phyloP scores from a whole-genome alignment of 2,888 invertebrate species.

The Sycophila texana region DNA sequence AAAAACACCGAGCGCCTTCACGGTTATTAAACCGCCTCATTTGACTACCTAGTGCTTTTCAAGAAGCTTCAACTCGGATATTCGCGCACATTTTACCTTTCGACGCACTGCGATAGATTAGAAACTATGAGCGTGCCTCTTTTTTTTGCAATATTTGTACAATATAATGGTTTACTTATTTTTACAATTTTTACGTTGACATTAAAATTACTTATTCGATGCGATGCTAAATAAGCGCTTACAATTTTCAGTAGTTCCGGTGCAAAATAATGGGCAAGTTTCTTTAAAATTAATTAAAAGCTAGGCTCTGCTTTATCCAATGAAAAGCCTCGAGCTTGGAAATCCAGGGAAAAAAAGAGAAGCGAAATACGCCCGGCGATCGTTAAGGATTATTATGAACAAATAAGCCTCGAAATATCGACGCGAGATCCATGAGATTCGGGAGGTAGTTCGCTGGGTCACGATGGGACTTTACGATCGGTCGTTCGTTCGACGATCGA shows the following conservation, averaged over 20 bases:
- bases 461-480: slow-evolving; percentile 66
- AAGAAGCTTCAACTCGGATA: background rate
- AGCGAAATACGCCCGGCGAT: slow-evolving; percentile 31
- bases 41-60: slow-evolving; percentile 22
- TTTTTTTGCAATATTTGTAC: no score
- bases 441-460: slow-evolving; percentile 57
- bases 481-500: slow-evolving; percentile 63
- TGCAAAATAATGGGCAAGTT: no score
- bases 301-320: no score
- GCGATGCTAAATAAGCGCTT: no score
- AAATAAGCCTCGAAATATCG: slow-evolving; percentile 61
- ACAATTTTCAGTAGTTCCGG: no score
- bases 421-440: slow-evolving; percentile 53
- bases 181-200: no score
- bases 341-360: slow-evolving; percentile 1
- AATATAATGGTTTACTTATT: no score
- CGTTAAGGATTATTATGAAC: slow-evolving; percentile 62
- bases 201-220: no score
- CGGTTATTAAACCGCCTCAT: slow-evolving; percentile 25
- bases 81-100: background rate
- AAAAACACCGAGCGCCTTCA: slow-evolving; percentile 16
- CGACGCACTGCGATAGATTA: no score
- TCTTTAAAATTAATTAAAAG: no score
- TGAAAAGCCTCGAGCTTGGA: no score
- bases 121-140: background rate